These are phyloP conservation scores for Cacatua alba DNA, from an alignment of 2,113 vertebrate species.

Conservation along the genomic window DNA sequence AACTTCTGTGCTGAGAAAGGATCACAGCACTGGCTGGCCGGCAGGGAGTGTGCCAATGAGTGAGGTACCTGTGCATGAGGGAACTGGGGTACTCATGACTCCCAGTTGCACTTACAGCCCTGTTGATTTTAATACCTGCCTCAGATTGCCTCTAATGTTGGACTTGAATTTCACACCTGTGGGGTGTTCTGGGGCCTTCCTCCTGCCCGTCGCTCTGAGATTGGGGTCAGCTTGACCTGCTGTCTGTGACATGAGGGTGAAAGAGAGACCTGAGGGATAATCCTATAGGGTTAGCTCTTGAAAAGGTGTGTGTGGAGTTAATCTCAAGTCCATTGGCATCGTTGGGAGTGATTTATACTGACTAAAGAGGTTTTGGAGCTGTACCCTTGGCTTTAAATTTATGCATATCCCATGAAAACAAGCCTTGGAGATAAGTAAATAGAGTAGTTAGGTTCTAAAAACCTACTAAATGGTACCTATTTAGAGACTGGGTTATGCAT, in stretches of 20 bases:
- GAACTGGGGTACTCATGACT: rapidly evolving
- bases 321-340: background rate
- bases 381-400: background rate
- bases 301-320: background rate
- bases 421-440: background rate
- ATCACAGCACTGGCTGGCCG: background rate
- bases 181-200: background rate
- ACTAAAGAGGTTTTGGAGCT: background rate
- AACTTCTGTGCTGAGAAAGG: rapidly evolving
- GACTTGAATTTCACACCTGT: background rate
- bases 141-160: background rate
- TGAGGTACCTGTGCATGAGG: background rate
- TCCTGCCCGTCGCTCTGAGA: background rate
- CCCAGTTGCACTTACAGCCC: background rate
- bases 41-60: background rate
- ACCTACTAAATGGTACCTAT: background rate
- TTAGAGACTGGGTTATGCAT: background rate
- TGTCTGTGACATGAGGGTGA: background rate
- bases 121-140: background rate
- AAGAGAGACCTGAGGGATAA: background rate
- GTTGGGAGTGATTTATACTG: background rate
- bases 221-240: background rate
- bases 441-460: background rate
- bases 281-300: background rate
- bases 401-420: background rate